Base-by-base conservation (phyloP, 2,797 vertebrate species). In the Phataginus tricuspis region DNA sequence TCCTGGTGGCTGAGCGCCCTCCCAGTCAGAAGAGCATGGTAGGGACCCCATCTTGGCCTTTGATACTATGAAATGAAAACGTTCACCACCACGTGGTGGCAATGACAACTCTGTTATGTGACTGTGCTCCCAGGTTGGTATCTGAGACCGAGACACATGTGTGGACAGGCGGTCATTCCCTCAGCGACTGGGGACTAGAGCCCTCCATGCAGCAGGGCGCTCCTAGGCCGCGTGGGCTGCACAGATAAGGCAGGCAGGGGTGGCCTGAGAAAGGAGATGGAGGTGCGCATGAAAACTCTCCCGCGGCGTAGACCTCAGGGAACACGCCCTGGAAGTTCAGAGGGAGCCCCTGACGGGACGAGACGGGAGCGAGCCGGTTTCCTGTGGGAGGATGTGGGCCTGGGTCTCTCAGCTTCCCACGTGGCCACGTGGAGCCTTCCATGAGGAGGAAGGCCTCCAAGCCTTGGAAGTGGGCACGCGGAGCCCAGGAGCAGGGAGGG, bases 131-230 rank as follows among this genome's bases (percentile, higher is more conserved):
- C 31, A 12, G 66, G 13, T 49, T 0, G 19, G 2, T 23, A 15
- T 39, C 23, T 8, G 42, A 51, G n/a, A 23, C 16, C 3, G 8
- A 1, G 42, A 34, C 21, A 37, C 14, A 1, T 18, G 0, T 16
- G 53, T 10, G 75, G 23, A 37, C 34, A 25, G 69, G 42, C 1
- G 2, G 12, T 7, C 21, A 19, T 9, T 74, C 21, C 34, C 5
- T 55, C 51, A 37, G 11, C 2, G 45, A 11, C 45, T 45, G 45
- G 45, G 45, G 78, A 1, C 2, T 55, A 11, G n/a, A 2, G 11
- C 23, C 0, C 0, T 34, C 25, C 4, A 2, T 1, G 11, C 31
- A 5, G 34, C 31, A 2, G 1, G 66, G 1, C 19, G 31, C 25
- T 39, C 89, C 78, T 51, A 51, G 79, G 68, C 21, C 7, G 1